Conservation (phyloP, 1,140 invertebrate species). For the Propsilocerus akamusi region DNA sequence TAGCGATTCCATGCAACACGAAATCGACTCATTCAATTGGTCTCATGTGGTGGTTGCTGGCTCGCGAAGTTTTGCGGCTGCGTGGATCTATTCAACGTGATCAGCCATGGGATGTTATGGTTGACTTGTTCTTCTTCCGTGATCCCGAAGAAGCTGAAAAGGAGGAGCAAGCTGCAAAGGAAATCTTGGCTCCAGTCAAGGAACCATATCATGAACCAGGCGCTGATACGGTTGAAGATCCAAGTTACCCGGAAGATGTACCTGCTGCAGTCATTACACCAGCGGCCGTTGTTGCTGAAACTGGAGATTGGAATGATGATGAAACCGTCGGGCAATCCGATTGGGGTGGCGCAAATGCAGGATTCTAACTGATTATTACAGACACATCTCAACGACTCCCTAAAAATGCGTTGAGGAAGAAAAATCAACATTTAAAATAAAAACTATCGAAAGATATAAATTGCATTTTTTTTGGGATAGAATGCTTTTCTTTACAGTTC, state of each 20-base stretch:
- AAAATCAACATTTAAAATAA: too few relatives aligned
- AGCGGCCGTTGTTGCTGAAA: conserved; percentile 20
- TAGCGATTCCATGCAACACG: conserved; percentile 98
- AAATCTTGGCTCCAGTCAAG: too few relatives aligned
- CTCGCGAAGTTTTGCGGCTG: conserved; percentile 89
- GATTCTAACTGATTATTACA: too few relatives aligned
- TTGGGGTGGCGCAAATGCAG: conserved; percentile 17
- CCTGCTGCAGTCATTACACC: conserved; percentile 15
- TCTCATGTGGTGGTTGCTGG: conserved; percentile 98
- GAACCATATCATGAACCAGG: conserved; percentile 19
- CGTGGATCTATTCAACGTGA: conserved; percentile 83
- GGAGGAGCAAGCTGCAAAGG: conserved; percentile 79
- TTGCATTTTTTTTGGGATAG: too few relatives aligned
- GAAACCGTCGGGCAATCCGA: conserved; percentile 14
- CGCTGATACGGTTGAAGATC: conserved; percentile 21
- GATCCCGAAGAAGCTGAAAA: conserved; percentile 95
- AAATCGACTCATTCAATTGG: conserved; percentile 94
- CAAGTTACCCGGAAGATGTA: conserved; percentile 27
- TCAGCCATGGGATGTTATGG: conserved; percentile 89
- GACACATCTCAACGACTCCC: too few relatives aligned
- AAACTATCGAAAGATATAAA: too few relatives aligned
- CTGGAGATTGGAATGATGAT: conserved; percentile 32
- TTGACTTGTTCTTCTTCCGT: conserved; percentile 98
- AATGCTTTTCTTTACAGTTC: too few relatives aligned
- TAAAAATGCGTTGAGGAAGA: too few relatives aligned